Evolutionary conservation across 2,797 vertebrate species (phyloP).

Genomic region (Caiman crocodilus): DNA sequence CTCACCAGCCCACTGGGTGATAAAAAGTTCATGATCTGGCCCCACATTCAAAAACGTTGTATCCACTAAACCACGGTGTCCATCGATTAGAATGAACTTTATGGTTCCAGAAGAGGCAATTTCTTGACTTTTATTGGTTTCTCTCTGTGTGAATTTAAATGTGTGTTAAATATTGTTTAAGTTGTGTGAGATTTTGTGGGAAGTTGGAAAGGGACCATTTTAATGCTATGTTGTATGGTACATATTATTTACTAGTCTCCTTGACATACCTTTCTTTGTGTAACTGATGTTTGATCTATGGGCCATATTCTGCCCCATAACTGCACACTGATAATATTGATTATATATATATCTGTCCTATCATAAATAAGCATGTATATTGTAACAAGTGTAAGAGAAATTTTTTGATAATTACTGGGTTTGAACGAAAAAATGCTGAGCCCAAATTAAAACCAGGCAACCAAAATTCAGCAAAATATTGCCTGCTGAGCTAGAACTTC

Average conservation of each 20-base stretch:
- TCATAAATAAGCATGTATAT: background rate
- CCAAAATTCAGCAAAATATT: background rate
- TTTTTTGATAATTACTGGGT: background rate
- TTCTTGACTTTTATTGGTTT: background rate
- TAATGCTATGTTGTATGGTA: background rate
- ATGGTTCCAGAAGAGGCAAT: background rate
- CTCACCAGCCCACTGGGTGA: too few species aligned
- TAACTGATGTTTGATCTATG: background rate
- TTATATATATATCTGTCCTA: background rate
- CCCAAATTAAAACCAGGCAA: background rate
- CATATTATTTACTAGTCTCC: accelerated
- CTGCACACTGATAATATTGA: background rate
- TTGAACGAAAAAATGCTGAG: background rate
- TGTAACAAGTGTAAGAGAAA: background rate
- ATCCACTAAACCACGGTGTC: too few species aligned
- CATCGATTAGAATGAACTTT: background rate
- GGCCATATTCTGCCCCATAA: background rate
- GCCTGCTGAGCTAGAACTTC: background rate
- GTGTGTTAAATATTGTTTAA: background rate
- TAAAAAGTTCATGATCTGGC: too few species aligned
- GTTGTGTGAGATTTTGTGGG: background rate
- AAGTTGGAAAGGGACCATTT: background rate
- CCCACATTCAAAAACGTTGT: too few species aligned
- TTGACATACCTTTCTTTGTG: background rate
- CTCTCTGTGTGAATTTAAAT: background rate